Percentiles rank a stretch among this genome's conserved stretches.
These are phyloP conservation scores for Crioceris asparagi DNA, from an alignment of 2,888 invertebrate species.

Conservation along the genomic window DNA sequence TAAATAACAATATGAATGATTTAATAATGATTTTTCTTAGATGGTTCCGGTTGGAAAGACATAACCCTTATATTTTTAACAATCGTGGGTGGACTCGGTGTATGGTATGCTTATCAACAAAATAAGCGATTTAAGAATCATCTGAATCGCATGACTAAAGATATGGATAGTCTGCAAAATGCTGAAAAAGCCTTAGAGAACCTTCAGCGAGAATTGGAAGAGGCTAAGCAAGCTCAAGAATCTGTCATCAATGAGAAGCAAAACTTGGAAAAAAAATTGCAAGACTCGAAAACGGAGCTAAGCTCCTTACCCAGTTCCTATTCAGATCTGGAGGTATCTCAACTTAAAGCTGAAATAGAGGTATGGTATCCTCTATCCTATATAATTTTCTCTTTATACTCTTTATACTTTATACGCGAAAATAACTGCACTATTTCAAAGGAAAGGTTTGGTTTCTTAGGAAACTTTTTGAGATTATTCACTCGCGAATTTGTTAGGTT, in stretches of 20 bases:
- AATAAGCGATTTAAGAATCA: constrained; percentile 80
- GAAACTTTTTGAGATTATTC: too few species aligned
- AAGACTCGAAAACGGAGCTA: constrained; percentile 60
- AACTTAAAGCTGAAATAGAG: constrained; percentile 76
- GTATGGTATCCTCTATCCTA: constrained; percentile 38
- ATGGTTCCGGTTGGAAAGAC: constrained; percentile 63
- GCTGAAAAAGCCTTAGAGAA: constrained; percentile 81
- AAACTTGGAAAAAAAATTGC: constrained; percentile 68
- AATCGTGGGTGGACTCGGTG: constrained; percentile 74
- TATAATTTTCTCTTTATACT: too few species aligned
- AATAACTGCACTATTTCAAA: too few species aligned
- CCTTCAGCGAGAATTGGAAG: constrained; percentile 74
- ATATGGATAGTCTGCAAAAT: constrained; percentile 84
- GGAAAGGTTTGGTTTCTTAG: too few species aligned
- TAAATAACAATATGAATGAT: too few species aligned
- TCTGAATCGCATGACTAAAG: constrained; percentile 82
- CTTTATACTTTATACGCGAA: too few species aligned
- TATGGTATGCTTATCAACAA: constrained; percentile 86
- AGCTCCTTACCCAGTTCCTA: constrained; percentile 57
- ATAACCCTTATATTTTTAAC: constrained; percentile 73
- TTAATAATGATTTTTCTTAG: constrained; percentile 22
- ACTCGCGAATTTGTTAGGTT: too few species aligned
- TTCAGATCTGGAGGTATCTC: constrained; percentile 71
- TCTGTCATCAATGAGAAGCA: constrained; percentile 71
- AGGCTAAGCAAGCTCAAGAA: constrained; percentile 73